Evolutionary conservation across 2,888 invertebrate genomes (phyloP).

Genomic region (Leptinotarsa tumamoca): DNA sequence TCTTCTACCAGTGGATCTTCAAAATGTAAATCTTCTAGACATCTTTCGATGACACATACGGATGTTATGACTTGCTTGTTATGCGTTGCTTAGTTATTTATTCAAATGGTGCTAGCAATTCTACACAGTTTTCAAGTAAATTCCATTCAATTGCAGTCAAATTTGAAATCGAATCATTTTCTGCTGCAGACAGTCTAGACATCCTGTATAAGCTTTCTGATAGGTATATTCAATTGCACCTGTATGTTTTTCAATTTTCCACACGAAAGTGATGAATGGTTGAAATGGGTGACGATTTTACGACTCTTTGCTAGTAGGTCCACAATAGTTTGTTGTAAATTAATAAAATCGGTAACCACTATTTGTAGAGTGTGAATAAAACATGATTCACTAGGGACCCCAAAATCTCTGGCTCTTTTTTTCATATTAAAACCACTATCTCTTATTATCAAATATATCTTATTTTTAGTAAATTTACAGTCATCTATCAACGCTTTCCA

Average conservation of each 20-base stretch:
- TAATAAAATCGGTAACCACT: slow-evolving; percentile 12
- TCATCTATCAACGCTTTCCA: slow-evolving; percentile 11
- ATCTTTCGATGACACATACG: too few species aligned
- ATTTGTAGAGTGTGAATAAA: slow-evolving; percentile 20
- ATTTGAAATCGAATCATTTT: slow-evolving; percentile 2
- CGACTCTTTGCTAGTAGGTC: not conserved
- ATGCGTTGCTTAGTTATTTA: too few species aligned
- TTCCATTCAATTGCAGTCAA: not conserved
- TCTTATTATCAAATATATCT: slow-evolving; percentile 15
- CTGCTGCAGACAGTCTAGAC: not conserved
- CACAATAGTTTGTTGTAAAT: not conserved
- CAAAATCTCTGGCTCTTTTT: slow-evolving; percentile 22
- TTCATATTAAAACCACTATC: slow-evolving; percentile 11
- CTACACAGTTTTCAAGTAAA: not conserved
- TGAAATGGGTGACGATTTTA: slow-evolving; percentile 17
- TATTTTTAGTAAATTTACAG: slow-evolving; percentile 16
- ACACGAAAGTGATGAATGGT: slow-evolving; percentile 12
- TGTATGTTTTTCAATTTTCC: slow-evolving; percentile 11
- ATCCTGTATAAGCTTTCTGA: slow-evolving; percentile 6
- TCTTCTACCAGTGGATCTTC: too few species aligned
- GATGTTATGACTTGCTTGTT: too few species aligned
- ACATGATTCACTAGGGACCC: slow-evolving; percentile 4
- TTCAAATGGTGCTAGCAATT: too few species aligned
- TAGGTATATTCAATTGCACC: slow-evolving; percentile 3
- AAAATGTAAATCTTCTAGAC: too few species aligned